Evolutionary conservation across 2,888 invertebrate species (phyloP).

Genomic region (Lithophane leautieri): DNA sequence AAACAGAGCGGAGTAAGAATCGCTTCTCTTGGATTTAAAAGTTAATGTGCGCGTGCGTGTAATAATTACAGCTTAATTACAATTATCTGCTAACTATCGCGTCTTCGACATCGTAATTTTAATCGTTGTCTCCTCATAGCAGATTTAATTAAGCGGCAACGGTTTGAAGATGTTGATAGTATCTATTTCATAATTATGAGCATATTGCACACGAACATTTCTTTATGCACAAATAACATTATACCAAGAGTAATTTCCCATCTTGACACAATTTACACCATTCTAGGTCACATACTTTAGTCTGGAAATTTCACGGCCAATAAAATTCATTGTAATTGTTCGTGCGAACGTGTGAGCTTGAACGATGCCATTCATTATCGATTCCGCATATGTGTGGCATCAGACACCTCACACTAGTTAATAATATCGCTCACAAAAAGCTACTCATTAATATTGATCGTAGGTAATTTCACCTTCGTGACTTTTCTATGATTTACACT

Average conservation of each 20-base stretch:
- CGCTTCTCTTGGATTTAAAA: constrained; percentile 17
- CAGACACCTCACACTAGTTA: constrained; percentile 40
- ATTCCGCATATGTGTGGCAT: constrained; percentile 53
- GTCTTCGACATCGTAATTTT: constrained; percentile 52
- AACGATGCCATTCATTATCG: constrained; percentile 47
- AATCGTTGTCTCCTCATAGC: constrained; percentile 48
- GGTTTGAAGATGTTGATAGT: constrained; percentile 43
- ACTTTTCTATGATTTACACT: constrained; percentile 66
- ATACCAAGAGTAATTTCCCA: constrained; percentile 23
- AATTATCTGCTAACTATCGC: constrained; percentile 58
- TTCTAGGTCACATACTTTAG: constrained; percentile 55
- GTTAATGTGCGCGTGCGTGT: constrained; percentile 41
- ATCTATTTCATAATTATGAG: constrained; percentile 51
- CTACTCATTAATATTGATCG: constrained; percentile 64
- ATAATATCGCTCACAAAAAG: constrained; percentile 60
- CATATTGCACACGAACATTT: constrained; percentile 40
- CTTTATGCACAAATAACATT: constrained; percentile 41
- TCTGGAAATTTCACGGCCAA: constrained; percentile 60
- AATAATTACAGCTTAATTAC: constrained; percentile 41
- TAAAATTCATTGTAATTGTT: constrained; percentile 60
- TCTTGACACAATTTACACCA: constrained; percentile 48
- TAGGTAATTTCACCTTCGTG: constrained; percentile 67
- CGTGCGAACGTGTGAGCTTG: constrained; percentile 47
- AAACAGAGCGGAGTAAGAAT: constrained; percentile 52
- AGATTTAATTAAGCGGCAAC: constrained; percentile 35